phyloP scores from a whole-genome alignment of 1,140 invertebrate species.

The Cydia amplana region DNA sequence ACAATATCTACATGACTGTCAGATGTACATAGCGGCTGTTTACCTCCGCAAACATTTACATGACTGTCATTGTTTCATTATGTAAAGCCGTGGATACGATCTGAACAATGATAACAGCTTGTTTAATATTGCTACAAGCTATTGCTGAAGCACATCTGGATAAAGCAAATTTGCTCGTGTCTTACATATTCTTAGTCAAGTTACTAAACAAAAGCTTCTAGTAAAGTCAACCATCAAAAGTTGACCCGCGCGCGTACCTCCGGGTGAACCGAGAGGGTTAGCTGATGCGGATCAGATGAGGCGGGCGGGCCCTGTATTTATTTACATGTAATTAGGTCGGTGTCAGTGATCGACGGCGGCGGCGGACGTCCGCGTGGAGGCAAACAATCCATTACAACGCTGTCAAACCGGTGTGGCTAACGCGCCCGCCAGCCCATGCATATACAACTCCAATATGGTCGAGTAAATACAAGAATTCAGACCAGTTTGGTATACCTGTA shows the following conservation, averaged over 20 bases:
- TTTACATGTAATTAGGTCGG: conserved; percentile 74
- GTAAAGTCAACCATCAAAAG: conserved; percentile 24
- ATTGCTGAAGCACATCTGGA: background rate
- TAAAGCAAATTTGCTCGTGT: conserved; percentile 19
- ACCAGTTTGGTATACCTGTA: conserved; percentile 51
- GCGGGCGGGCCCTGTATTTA: conserved; percentile 61
- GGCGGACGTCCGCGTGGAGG: conserved; percentile 58
- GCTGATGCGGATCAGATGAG: conserved; percentile 47
- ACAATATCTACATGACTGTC: conserved; percentile 7
- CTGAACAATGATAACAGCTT: conserved; percentile 8
- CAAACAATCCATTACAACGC: conserved; percentile 67
- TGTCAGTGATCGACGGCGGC: conserved; percentile 66
- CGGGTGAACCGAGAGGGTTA: conserved; percentile 51
- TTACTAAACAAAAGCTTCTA: conserved; percentile 25
- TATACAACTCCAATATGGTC: conserved; percentile 56
- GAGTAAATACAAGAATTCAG: conserved; percentile 64
- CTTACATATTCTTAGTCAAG: conserved; percentile 14
- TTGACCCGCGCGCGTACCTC: conserved; percentile 12
- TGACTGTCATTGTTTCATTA: conserved; percentile 8
- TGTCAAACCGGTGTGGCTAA: conserved; percentile 43
- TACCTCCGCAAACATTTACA: background rate
- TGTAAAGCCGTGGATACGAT: background rate
- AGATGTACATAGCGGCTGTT: conserved; percentile 9
- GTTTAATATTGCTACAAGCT: conserved; percentile 21
- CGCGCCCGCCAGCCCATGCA: conserved; percentile 54